These are phyloP conservation scores for Morinoia aosen DNA, from an alignment of 2,888 invertebrate species.

Conservation along the genomic window DNA sequence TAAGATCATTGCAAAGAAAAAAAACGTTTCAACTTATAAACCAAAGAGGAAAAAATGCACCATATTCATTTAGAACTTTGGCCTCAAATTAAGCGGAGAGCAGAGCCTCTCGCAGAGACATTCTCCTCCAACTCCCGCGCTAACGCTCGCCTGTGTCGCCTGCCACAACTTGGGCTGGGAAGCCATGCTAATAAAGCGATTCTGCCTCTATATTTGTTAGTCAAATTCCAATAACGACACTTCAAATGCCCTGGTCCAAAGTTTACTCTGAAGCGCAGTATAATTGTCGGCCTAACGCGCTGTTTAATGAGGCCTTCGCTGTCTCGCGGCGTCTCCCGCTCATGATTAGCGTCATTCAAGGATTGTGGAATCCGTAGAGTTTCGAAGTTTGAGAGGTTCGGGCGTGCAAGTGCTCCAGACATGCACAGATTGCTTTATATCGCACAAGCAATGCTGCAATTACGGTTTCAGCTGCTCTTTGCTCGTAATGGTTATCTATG, in stretches of 20 bases:
- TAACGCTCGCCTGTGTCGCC: background rate
- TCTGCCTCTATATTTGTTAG: slow-evolving; percentile 31
- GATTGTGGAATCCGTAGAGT: slow-evolving; percentile 3
- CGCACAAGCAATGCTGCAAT: background rate
- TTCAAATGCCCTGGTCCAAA: slow-evolving; percentile 43
- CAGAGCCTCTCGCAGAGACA: background rate
- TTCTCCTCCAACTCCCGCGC: background rate
- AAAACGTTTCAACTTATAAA: background rate
- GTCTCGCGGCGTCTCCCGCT: background rate
- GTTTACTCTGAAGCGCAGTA: slow-evolving; percentile 37
- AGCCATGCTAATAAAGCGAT: slow-evolving; percentile 37
- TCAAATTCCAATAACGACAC: slow-evolving; percentile 45
- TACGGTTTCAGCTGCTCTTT: background rate
- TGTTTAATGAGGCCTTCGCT: background rate
- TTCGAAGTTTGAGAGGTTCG: background rate
- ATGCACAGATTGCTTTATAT: background rate
- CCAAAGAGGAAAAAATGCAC: background rate
- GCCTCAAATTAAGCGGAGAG: background rate
- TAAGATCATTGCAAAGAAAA: background rate
- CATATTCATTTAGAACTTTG: background rate
- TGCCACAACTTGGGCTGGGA: background rate
- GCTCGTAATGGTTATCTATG: background rate
- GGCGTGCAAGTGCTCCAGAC: background rate
- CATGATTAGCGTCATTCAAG: slow-evolving; percentile 23
- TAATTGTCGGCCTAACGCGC: slow-evolving; percentile 47